Evolutionary conservation across 64 coral and sea anemone species (phyloP).

Genomic region (Montipora capricornis): DNA sequence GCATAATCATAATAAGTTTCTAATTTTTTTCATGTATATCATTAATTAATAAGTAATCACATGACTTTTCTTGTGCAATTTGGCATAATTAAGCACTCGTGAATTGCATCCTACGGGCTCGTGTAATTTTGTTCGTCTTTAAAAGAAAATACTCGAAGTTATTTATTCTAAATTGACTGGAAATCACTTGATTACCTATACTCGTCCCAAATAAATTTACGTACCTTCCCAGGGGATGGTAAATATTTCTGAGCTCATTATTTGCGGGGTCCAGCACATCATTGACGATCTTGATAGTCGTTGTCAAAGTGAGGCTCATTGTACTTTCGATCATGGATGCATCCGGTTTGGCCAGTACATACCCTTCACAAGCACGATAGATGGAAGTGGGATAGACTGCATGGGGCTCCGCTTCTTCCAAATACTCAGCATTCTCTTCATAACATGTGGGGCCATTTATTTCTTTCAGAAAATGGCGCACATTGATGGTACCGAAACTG

Average conservation of each 20-base stretch:
- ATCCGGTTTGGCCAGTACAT: constrained; percentile 67
- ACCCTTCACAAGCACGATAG: constrained; percentile 75
- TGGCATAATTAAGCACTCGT: too few species aligned
- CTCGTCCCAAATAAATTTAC: not conserved
- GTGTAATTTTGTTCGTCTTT: too few species aligned
- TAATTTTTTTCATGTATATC: too few species aligned
- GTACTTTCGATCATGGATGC: constrained; percentile 73
- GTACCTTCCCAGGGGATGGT: constrained; percentile 77
- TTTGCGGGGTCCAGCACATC: constrained; percentile 61
- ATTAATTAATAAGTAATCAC: too few species aligned
- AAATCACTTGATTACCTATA: not conserved
- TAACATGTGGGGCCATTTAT: constrained; percentile 30
- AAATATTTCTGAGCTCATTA: constrained; percentile 57
- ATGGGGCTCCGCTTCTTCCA: constrained; percentile 69
- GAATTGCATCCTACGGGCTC: too few species aligned
- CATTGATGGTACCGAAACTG: not conserved
- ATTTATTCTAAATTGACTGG: not conserved
- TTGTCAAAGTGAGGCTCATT: constrained; percentile 76
- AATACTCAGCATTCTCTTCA: constrained; percentile 60
- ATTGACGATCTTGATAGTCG: constrained; percentile 77
- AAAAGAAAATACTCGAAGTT: too few species aligned
- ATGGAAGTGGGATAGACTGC: constrained; percentile 83
- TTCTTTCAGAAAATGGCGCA: constrained; percentile 57
- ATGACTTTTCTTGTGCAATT: too few species aligned
- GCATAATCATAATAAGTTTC: too few species aligned